phyloP scores from a whole-genome alignment of 2,888 invertebrate species.

The Oasisia sp. region DNA sequence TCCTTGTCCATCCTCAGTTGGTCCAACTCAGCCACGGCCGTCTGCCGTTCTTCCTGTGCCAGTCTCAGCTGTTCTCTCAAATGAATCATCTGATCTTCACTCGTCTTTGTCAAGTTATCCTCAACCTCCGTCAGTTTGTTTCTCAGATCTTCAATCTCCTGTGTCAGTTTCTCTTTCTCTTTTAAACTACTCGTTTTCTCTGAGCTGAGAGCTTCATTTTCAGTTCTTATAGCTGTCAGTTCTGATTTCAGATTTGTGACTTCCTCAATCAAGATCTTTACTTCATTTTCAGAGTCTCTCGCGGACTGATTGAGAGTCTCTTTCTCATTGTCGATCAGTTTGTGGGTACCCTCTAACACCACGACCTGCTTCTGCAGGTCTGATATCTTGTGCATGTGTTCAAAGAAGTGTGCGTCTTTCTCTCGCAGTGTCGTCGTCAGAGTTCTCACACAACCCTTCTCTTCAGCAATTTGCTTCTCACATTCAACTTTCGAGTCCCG shows the following conservation, averaged over 20 bases:
- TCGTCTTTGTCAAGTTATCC: not conserved
- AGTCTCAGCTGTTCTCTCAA: not conserved
- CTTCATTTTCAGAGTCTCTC: constrained; percentile 21
- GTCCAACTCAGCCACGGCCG: not conserved
- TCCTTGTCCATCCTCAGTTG: not conserved
- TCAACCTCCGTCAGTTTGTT: constrained; percentile 36
- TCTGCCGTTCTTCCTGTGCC: not conserved
- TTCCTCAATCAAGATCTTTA: constrained; percentile 39
- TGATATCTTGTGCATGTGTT: not conserved
- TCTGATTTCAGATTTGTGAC: constrained; percentile 33
- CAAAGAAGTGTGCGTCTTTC: not conserved
- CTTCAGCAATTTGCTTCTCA: constrained; percentile 8
- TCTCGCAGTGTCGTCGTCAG: constrained; percentile 30
- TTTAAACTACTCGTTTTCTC: constrained; percentile 28
- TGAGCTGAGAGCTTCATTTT: constrained; percentile 34
- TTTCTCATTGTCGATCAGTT: not conserved
- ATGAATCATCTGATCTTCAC: not conserved
- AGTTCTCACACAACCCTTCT: constrained; percentile 22
- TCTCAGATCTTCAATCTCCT: constrained; percentile 34
- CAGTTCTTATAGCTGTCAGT: constrained; percentile 24
- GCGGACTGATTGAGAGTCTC: constrained; percentile 13
- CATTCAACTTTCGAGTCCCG: not conserved
- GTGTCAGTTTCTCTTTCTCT: constrained; percentile 26
- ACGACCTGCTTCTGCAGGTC: constrained; percentile 17
- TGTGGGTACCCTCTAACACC: not conserved